Base-by-base conservation (phyloP, 2,888 invertebrate genomes). In the Dione juno region DNA sequence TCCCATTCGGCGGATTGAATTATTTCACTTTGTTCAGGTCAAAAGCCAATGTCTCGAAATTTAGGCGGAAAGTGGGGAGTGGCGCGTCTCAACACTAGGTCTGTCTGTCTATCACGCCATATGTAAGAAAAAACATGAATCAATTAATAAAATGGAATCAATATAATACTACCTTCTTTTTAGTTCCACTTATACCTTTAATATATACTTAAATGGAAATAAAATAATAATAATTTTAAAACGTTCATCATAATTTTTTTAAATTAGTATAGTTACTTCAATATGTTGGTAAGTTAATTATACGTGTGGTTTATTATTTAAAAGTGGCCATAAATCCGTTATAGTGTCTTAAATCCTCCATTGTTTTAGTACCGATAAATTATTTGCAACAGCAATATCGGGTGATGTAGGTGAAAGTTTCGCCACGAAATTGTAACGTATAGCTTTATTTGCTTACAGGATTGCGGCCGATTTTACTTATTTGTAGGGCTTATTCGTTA, bases 311-410 rank as follows among this genome's bases (percentile, higher is more conserved):
- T 69, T 69, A 65, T 69, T 52, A 37, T 54, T 45, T 71, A 53
- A 64, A 73, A 65, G 63, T 66, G 73, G 65, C 14, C 54, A 63
- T 74, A 69, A 74, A 74, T 50, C 50, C 28, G 37, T 67, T 74
- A 63, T 67, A 52, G 59, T 61, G 50, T 50, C 57, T 71, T 67
- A 74, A 69, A 73, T 69, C 40, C 28, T 67, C 52, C 67, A 67
- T 71, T 71, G 54, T 74, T 74, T 72, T 71, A 73, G 66, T 73
- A 41, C 50, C 71, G 69, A 71, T 74, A 74, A 74, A 73, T 73
- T 69, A 67, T 69, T 52, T 50, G 41, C 40, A 57, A 65, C 67
- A 35, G 50, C 66, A 66, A 35, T 53, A 35, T 50, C 50, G 50
- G 54, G 16, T 68, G 50, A 69, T 66, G 64, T 66, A 53, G 57